Conservation (phyloP, 2,888 invertebrate species). For the Pseudeuparius sepicola region DNA sequence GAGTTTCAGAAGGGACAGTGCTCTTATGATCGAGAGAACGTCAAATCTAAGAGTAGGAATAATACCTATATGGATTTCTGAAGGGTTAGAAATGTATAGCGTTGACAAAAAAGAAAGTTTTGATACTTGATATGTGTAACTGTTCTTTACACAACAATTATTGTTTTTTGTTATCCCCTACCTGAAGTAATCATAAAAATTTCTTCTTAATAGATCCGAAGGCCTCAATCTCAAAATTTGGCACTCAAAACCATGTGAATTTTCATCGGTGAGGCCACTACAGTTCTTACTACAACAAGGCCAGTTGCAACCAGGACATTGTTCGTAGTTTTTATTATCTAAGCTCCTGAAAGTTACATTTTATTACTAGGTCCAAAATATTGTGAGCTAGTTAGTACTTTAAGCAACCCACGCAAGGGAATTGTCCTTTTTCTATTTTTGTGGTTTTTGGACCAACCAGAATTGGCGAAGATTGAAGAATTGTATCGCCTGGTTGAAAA, state of each 20-base stretch:
- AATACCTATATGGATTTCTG: no score
- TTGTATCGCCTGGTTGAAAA: slow-evolving; percentile 57
- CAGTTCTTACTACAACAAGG: slow-evolving; percentile 61
- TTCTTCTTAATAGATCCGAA: slow-evolving; percentile 35
- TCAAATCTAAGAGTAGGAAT: slow-evolving; percentile 45
- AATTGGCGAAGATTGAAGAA: slow-evolving; percentile 62
- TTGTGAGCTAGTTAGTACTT: no score
- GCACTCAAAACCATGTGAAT: slow-evolving; percentile 52
- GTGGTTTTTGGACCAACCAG: slow-evolving; percentile 65
- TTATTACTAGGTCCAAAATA: no score
- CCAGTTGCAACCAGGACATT: slow-evolving; percentile 63
- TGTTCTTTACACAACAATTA: no score
- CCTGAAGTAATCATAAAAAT: slow-evolving; percentile 47
- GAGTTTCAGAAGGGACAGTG: slow-evolving; percentile 47
- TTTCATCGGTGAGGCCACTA: slow-evolving; percentile 47
- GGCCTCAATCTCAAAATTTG: slow-evolving; percentile 45
- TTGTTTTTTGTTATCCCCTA: slow-evolving; percentile 27
- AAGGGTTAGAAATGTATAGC: no score
- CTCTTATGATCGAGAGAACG: slow-evolving; percentile 54
- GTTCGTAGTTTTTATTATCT: slow-evolving; percentile 16
- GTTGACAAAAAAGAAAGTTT: no score
- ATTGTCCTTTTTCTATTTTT: slow-evolving; percentile 45
- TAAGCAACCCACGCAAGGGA: slow-evolving; percentile 69
- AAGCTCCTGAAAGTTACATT: slow-evolving; percentile 24
- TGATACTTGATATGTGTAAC: no score